Evolutionary conservation across 2,797 vertebrate genomes (phyloP).

Genomic region (Chaetophractus vellerosus): DNA sequence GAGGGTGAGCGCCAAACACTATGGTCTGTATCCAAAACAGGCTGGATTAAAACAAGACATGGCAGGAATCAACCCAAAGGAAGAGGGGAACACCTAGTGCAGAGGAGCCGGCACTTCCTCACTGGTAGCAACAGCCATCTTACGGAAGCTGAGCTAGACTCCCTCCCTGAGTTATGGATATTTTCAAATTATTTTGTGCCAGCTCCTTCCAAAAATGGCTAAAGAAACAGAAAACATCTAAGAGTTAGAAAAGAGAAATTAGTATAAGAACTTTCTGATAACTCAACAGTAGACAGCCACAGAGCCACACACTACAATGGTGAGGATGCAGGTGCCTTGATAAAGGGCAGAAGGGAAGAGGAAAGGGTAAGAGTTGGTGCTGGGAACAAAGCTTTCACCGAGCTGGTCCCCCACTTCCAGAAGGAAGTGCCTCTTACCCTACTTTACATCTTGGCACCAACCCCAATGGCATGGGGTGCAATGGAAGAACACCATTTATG

Average conservation of each 20-base stretch:
- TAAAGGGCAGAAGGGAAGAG: not conserved
- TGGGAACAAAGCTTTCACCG: not conserved
- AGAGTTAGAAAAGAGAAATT: not conserved
- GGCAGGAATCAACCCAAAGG: not conserved
- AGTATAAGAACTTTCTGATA: not conserved
- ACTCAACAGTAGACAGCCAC: not conserved
- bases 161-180: not conserved
- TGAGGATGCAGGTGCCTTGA: rapidly evolving
- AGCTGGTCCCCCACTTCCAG: not conserved
- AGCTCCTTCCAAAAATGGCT: not conserved
- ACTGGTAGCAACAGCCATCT: not conserved
- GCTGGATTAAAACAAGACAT: too few relatives aligned
- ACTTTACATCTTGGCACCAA: not conserved
- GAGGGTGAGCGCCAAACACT: not conserved
- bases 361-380: not conserved
- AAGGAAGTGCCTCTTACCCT: not conserved
- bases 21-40: not conserved
- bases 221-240: not conserved
- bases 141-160: not conserved
- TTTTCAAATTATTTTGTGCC: not conserved
- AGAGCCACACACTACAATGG: rapidly evolving
- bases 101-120: not conserved
- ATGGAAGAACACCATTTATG: rapidly evolving
- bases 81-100: not conserved
- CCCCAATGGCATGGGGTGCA: rapidly evolving